Base-by-base conservation (phyloP, 2,888 invertebrate genomes). In the Spilarctia lutea region DNA sequence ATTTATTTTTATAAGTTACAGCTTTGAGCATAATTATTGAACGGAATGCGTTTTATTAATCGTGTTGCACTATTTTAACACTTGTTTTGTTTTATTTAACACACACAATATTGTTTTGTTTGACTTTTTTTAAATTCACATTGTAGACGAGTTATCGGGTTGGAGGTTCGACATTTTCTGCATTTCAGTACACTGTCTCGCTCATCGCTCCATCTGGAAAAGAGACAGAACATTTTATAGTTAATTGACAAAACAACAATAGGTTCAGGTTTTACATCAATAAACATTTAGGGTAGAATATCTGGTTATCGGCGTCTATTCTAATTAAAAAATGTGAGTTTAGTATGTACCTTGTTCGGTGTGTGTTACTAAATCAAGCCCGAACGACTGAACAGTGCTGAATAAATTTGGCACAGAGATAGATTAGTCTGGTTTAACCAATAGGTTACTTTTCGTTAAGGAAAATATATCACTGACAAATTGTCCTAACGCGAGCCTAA, bases 181-280 rank as follows among this genome's bases (percentile, higher is more conserved):
- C 78, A 73, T 73, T 80, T 79, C 66, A 65, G 73, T 42, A 76
- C 72, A 72, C 68, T 72, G 75, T 88, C 89, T 86, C 88, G 82
- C 79, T 89, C 86, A 71, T 71, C 80, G 79, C 76, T 76, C 82
- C 89, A 86, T 88, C 94, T 94, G 93, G 65, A 90, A 93, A 91
- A 91, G 91, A 93, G 91, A 94, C 72, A 86, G 85, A 83, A 77
- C 82, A 81, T 76, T 83, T 87, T 89, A 89, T 81, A 81, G 78
- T 80, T 89, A 90, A 92, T 92, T 91, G 89, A 91, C 87, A 90
- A 91, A 85, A 83, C 82, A 84, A 81, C 73, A 73, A 76, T 76
- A 74, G 71, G 71, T 81, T 76, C 85, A 77, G 79, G 85, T 84
- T 83, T 71, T 69, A 79, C 73, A 75, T 83, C 81, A 83, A 78